phyloP scores from a whole-genome alignment of 2,888 invertebrate genomes.

The Mesorhabditis spiculigera region DNA sequence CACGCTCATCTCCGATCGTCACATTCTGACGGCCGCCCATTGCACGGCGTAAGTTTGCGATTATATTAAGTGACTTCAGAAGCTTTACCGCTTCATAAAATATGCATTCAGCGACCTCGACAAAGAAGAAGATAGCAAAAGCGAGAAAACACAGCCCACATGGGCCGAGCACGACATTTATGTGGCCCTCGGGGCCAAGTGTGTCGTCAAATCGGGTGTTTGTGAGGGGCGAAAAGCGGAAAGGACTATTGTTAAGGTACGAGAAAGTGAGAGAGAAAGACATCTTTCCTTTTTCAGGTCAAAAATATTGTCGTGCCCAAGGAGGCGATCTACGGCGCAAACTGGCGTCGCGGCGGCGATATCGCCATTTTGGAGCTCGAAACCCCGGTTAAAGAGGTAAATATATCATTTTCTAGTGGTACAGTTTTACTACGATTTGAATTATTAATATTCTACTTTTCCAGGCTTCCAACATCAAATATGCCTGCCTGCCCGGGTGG shows the following conservation, averaged over 20 bases:
- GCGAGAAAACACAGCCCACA: too few species aligned
- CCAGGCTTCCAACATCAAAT: background rate
- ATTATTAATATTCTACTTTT: background rate
- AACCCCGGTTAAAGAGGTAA: background rate
- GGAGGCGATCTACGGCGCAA: background rate
- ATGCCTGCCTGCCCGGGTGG: background rate
- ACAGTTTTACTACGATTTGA: background rate
- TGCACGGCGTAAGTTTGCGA: background rate
- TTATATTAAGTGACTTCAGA: background rate
- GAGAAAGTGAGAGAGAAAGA: background rate
- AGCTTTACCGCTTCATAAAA: too few species aligned
- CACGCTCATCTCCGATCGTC: background rate
- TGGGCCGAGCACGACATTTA: background rate
- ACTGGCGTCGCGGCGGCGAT: background rate
- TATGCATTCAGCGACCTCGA: too few species aligned
- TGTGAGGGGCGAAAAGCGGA: background rate
- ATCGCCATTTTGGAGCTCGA: constrained; percentile 2
- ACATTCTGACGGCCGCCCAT: background rate
- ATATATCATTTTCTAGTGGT: background rate
- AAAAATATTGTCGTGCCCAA: constrained; percentile 3
- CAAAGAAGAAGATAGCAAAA: too few species aligned
- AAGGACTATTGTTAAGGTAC: background rate
- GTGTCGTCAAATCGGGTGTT: background rate
- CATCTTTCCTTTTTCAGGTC: background rate
- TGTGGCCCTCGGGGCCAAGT: background rate